phyloP scores from a whole-genome alignment of 1,140 invertebrate species.

The Epicauta chinensis region DNA sequence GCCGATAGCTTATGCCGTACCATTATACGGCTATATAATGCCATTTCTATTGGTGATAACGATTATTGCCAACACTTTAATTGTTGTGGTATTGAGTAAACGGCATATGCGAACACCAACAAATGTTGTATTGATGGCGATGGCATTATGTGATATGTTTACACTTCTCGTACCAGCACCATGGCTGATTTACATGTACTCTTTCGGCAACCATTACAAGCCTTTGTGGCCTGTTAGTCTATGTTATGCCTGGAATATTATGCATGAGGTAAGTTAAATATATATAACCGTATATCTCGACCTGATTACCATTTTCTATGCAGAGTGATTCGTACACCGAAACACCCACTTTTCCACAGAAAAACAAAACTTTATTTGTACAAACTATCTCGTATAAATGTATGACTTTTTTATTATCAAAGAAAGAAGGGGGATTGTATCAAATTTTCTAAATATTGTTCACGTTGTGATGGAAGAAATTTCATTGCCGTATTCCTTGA shows the following conservation, averaged over 20 bases:
- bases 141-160: conserved; percentile 90
- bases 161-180: conserved; percentile 78
- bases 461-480: too few species aligned
- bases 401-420: too few species aligned
- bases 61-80: conserved; percentile 83
- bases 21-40: conserved; percentile 71
- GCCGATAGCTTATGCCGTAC: conserved; percentile 60
- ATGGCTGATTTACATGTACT: conserved; percentile 86
- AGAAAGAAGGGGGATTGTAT: too few species aligned
- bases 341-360: too few species aligned
- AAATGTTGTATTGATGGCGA: conserved; percentile 79
- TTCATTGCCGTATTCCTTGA: too few species aligned
- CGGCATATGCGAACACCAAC: conserved; percentile 77
- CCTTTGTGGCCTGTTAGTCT: conserved; percentile 63
- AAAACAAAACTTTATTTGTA: too few species aligned
- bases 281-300: neutral
- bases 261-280: conserved; percentile 67
- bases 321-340: too few species aligned
- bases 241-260: conserved; percentile 72
- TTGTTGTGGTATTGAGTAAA: conserved; percentile 71
- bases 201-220: conserved; percentile 76
- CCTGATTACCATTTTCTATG: too few species aligned
- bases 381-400: too few species aligned
- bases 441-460: too few species aligned
- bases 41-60: conserved; percentile 82